These are phyloP conservation scores for Oeneis ivallda DNA, from an alignment of 2,888 invertebrate genomes.

Conservation along the genomic window DNA sequence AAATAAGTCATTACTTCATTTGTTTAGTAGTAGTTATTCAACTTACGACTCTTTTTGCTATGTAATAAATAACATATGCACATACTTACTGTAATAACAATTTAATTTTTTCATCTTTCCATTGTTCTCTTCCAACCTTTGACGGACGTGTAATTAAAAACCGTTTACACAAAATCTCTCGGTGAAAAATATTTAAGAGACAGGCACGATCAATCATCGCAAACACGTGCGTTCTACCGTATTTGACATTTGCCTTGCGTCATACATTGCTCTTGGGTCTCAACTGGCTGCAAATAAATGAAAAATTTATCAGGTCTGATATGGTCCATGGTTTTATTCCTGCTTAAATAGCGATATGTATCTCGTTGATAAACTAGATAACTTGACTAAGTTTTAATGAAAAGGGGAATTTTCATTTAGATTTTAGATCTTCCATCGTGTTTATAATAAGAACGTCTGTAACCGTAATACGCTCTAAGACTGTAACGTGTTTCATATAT, in stretches of 20 bases:
- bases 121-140: slow-evolving; percentile 29
- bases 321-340: too few relatives aligned
- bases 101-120: slow-evolving; percentile 16
- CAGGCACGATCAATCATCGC: slow-evolving; percentile 55
- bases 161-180: slow-evolving; percentile 32
- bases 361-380: too few relatives aligned
- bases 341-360: too few relatives aligned
- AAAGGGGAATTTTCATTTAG: too few relatives aligned
- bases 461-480: too few relatives aligned
- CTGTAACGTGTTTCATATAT: too few relatives aligned
- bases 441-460: too few relatives aligned
- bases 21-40: too few relatives aligned
- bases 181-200: slow-evolving; percentile 36
- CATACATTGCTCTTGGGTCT: slow-evolving; percentile 10
- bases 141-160: slow-evolving; percentile 39
- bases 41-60: not conserved
- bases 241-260: slow-evolving; percentile 38
- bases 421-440: too few relatives aligned
- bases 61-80: not conserved
- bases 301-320: not conserved
- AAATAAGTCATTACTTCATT: too few relatives aligned
- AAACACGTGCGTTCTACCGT: slow-evolving; percentile 37
- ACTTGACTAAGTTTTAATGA: too few relatives aligned
- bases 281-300: not conserved
- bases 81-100: slow-evolving; percentile 7